Conservation (phyloP, 1,140 invertebrate genomes). For the Chrysomallon squamiferum region DNA sequence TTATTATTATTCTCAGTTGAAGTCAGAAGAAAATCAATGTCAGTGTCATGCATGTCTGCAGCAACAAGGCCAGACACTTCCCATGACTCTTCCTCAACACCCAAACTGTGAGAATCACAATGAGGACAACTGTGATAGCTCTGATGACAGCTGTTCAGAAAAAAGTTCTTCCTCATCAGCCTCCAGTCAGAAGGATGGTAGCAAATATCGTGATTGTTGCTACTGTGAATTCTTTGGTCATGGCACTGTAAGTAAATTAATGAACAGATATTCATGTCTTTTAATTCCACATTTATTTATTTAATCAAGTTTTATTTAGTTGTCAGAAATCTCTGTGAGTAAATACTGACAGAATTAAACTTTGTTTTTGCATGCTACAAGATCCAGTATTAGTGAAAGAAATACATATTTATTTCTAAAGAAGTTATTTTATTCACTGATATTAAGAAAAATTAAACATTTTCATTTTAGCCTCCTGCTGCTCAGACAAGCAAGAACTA, state of each 20-base stretch:
- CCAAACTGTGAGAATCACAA: constrained; percentile 53
- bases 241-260: constrained; percentile 67
- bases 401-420: too few species aligned
- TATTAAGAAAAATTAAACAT: too few species aligned
- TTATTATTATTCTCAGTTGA: too few species aligned
- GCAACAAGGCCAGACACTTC: constrained; percentile 52
- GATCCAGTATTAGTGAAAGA: too few species aligned
- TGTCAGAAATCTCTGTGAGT: too few species aligned
- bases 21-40: constrained; percentile 49
- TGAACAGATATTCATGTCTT: too few species aligned
- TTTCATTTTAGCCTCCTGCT: constrained; percentile 66
- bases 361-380: too few species aligned
- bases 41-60: constrained; percentile 61
- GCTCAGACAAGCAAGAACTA: constrained; percentile 74
- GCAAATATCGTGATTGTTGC: constrained; percentile 75
- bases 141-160: constrained; percentile 68
- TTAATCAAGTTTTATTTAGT: too few species aligned
- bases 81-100: constrained; percentile 54
- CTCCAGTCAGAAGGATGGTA: constrained; percentile 66
- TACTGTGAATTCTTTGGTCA: constrained; percentile 79
- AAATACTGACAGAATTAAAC: too few species aligned
- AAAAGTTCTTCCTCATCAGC: constrained; percentile 64
- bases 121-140: constrained; percentile 60
- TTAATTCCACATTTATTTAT: too few species aligned
- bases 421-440: too few species aligned